Base-by-base conservation (phyloP, 2,888 invertebrate genomes). In the Carterocephalus palaemon region DNA sequence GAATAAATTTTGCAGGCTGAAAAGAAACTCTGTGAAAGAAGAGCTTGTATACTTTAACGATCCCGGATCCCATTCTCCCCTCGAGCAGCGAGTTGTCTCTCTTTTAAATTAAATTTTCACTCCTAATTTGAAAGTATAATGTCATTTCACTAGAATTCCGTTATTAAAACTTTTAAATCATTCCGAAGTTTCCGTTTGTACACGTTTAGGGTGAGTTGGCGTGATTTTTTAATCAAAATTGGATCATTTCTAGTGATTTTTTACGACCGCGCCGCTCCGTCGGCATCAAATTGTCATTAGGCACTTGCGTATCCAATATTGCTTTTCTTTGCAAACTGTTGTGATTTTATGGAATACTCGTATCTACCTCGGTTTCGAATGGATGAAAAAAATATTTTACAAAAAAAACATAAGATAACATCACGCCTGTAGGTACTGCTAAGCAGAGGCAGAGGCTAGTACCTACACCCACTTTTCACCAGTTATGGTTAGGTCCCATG, bases 51-150 rank as follows among this genome's bases (percentile, higher is more conserved):
- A 83, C 80, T 86, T 84, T 86, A 84, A 85, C 79, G 84, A 80
- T 62, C 70, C 68, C 62, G 75, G 73, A 78, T 82, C 82, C 73
- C 81, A 80, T 80, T 82, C 81, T 73, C 77, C 82, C 79, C 80
- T 75, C 70, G 67, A 67, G 70, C 77, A 67, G 65, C 80, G 76
- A 82, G 71, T 84, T 85, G 85, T 84, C 84, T 82, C 83, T 79
- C 84, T 83, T 85, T 87, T 86, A 87, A 88, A 88, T 88, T 88
- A 87, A 88, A 88, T 88, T 88, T 88, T 87, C 86, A 86, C 86
- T 86, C 84, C 83, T 81, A 88, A 88, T 88, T 88, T 88, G 86
- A 88, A 88, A 88, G 87, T 88, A 87, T 88, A 88, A 88, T 87
- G 88, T 87, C 87, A 87, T 88, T 83, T 80, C 78, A 86, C 83